A percentile compares a stretch with the other conserved stretches of the same genome.
phyloP scores from a whole-genome alignment of 1,140 invertebrate species.

The Ceratina australensis region DNA sequence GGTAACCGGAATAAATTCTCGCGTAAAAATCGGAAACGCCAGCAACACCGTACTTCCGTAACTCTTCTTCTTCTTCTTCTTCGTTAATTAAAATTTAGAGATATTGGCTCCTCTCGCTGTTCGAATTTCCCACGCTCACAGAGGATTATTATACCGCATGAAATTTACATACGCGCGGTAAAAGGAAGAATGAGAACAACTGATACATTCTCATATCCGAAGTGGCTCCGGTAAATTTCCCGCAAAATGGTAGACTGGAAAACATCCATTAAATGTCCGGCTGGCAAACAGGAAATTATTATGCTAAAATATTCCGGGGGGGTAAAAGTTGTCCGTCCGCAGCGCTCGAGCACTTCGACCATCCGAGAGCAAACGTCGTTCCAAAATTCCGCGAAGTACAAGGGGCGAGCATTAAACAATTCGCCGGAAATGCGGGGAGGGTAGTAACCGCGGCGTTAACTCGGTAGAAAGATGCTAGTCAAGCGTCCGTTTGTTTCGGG shows the following conservation, averaged over 20 bases:
- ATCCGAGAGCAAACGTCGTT: background rate
- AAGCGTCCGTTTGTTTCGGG: background rate
- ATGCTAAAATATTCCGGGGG: conserved; percentile 43
- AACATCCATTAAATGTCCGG: conserved; percentile 7
- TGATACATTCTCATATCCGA: too few species aligned
- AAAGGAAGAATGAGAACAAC: too few species aligned
- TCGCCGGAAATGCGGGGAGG: background rate
- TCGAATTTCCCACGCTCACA: too few species aligned
- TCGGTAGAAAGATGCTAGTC: background rate
- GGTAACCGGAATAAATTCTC: conserved; percentile 8
- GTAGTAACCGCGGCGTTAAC: background rate
- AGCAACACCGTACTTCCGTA: background rate
- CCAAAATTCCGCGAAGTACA: conserved; percentile 6
- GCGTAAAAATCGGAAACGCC: background rate
- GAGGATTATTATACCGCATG: too few species aligned
- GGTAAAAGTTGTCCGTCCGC: background rate
- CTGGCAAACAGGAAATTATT: background rate
- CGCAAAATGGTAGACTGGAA: too few species aligned
- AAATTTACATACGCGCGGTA: too few species aligned
- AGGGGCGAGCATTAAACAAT: background rate
- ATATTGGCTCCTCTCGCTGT: too few species aligned
- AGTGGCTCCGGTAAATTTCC: too few species aligned
- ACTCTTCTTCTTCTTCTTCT: too few species aligned
- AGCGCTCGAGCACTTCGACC: background rate
- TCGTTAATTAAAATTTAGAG: background rate